Evolutionary conservation across 1,140 invertebrate genomes (phyloP), one percentile per base, ranked within the genome.

Genomic region (Harpegnathos saltator): DNA sequence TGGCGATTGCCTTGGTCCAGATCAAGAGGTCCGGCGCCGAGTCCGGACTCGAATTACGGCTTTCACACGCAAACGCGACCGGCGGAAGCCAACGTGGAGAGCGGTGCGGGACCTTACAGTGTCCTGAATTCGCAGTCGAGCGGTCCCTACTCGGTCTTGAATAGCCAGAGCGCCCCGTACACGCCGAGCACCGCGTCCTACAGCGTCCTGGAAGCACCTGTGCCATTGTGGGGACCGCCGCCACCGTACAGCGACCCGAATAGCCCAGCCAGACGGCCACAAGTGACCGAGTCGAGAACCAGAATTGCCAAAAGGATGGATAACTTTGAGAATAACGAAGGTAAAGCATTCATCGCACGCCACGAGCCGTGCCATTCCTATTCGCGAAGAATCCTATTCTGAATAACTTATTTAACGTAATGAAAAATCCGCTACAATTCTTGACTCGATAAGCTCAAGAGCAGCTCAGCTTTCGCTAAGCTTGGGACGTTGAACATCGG

Each of bases 181-280:
- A 88, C 87, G 0, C 74, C 84, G 50, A 90, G 85, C 92, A 92
- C 91, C 78, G 65, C 94, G 61, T 91, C 92, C 0, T 95, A 95
- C 83, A 95, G 95, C 82, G 94, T 95, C 59, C 87, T 95, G 29
- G 95, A 95, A 65, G 92, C 95, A 14, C 91, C 95, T 7, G 94
- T 95, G 9, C 95, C 95, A 19, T 88, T 97, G 17, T 97, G 97
- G 96, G 97, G 96, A 19, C 97, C 96, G 17, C 96, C 97, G 14
- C 96, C 97, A 1, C 96, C 96, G 0, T 97, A 97, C 89, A 96
- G 96, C 66, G 96, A 97, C 88, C 96, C 96, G 4, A 96, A 96
- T 81, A 96, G 96, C 89, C 96, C 96, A 2, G 96, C 96, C 0
- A 93, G 96, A 78, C 91, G 92, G 62, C 90, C 92, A 15, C 91